Evolutionary conservation across 2,113 vertebrate genomes (phyloP).

Genomic region (Bostrychus sinensis): DNA sequence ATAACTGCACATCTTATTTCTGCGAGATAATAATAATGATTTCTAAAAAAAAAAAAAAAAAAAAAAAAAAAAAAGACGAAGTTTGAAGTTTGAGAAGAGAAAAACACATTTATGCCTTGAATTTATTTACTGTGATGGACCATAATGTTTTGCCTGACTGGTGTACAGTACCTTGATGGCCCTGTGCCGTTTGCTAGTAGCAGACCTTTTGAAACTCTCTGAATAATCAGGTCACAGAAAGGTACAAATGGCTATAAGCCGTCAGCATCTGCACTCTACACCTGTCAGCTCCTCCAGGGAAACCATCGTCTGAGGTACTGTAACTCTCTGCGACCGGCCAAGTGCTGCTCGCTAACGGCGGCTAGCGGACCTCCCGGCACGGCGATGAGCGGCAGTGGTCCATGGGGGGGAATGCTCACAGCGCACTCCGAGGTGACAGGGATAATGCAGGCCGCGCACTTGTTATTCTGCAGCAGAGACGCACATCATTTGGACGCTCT

Average conservation of each 20-base stretch:
- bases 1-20: too few relatives aligned
- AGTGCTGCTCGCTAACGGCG: slow-evolving; percentile 44
- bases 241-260: slow-evolving; percentile 15
- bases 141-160: too few relatives aligned
- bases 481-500: slow-evolving; percentile 37
- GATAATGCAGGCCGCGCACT: slow-evolving; percentile 47
- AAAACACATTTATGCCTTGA: too few relatives aligned
- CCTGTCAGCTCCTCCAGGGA: slow-evolving; percentile 30
- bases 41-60: too few relatives aligned
- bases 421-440: slow-evolving; percentile 50
- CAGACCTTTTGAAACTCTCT: slow-evolving; percentile 28
- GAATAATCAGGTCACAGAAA: slow-evolving; percentile 44
- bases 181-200: slow-evolving; percentile 10
- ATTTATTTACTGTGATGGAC: too few relatives aligned
- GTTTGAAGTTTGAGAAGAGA: too few relatives aligned
- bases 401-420: slow-evolving; percentile 47
- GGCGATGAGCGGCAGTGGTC: slow-evolving; percentile 46
- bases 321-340: slow-evolving; percentile 43
- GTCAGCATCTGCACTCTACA: slow-evolving; percentile 3
- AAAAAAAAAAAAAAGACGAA: too few relatives aligned
- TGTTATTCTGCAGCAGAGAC: slow-evolving; percentile 55
- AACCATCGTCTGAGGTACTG: slow-evolving; percentile 36
- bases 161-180: slow-evolving; percentile 12
- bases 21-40: too few relatives aligned
- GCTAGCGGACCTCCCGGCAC: slow-evolving; percentile 28